Evolutionary conservation across 2,797 vertebrate genomes (phyloP).

Genomic region (Centroberyx gerrardi): DNA sequence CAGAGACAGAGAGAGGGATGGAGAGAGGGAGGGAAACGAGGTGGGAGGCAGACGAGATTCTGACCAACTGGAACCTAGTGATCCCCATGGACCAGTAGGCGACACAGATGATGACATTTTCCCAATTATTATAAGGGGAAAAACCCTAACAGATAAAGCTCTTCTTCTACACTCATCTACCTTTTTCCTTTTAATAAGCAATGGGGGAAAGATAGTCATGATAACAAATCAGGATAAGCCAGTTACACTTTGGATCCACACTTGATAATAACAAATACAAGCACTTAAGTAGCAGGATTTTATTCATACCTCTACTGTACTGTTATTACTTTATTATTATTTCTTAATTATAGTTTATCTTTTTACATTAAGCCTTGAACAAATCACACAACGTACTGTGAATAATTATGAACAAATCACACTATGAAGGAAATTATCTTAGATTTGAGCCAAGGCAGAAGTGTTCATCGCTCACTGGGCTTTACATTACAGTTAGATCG

Average conservation of each 20-base stretch:
- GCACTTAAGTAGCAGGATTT: too few relatives aligned
- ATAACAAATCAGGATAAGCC: too few relatives aligned
- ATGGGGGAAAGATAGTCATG: too few relatives aligned
- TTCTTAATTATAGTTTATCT: background rate
- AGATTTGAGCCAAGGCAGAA: too few relatives aligned
- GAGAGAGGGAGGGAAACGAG: background rate
- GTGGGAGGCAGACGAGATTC: conserved; percentile 27
- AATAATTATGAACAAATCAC: conserved; percentile 2
- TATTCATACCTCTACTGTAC: background rate
- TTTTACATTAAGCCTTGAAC: background rate
- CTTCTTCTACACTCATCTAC: background rate
- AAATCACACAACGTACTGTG: background rate
- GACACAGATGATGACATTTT: conserved; percentile 35
- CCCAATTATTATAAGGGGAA: background rate
- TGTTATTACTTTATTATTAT: conserved; percentile 5
- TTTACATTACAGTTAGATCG: too few relatives aligned
- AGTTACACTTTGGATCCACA: too few relatives aligned
- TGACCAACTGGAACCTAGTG: conserved; percentile 64
- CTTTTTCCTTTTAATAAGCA: too few relatives aligned
- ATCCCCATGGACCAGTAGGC: conserved; percentile 58
- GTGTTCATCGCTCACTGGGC: too few relatives aligned
- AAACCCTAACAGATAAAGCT: background rate
- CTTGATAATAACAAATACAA: too few relatives aligned
- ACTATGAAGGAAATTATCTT: background rate
- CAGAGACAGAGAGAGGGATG: background rate